Percentiles rank a stretch among this genome's conserved stretches.
phyloP scores from a whole-genome alignment of 2,113 vertebrate genomes.

The Hemicordylus capensis region DNA sequence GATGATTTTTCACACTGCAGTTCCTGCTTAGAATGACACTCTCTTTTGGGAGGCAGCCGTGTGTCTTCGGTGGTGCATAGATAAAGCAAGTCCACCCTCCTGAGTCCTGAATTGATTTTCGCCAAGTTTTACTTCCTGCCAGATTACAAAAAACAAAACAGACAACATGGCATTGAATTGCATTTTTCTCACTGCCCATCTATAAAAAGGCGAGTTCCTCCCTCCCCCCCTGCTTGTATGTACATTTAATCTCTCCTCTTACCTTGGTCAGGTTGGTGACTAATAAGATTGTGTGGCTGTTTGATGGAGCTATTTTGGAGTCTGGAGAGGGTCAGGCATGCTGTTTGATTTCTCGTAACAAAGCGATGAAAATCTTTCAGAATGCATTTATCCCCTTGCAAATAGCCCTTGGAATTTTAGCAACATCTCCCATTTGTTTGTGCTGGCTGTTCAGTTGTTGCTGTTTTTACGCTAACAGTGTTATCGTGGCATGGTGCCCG shows the following conservation, averaged over 20 bases:
- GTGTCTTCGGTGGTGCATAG: not conserved
- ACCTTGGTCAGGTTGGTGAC: not conserved
- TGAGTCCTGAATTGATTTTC: not conserved
- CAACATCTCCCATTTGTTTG: not conserved
- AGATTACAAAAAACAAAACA: not conserved
- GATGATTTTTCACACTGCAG: not conserved
- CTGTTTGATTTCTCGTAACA: not conserved
- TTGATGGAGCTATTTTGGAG: not conserved
- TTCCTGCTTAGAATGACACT: too few species aligned
- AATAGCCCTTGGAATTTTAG: not conserved
- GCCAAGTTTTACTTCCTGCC: not conserved
- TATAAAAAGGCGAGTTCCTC: not conserved
- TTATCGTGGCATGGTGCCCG: not conserved
- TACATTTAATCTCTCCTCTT: not conserved
- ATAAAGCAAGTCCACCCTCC: not conserved
- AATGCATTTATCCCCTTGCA: not conserved
- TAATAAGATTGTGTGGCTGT: not conserved
- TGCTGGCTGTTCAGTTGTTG: not conserved
- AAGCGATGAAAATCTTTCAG: not conserved
- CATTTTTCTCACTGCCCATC: not conserved
- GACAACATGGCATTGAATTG: not conserved
- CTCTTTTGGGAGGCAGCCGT: not conserved
- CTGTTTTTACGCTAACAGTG: not conserved
- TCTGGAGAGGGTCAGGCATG: not conserved
- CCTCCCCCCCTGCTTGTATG: not conserved